Evolutionary conservation across 2,113 vertebrate species (phyloP), one percentile per base, ranked within the genome.

Genomic region (Trichechus manatus): DNA sequence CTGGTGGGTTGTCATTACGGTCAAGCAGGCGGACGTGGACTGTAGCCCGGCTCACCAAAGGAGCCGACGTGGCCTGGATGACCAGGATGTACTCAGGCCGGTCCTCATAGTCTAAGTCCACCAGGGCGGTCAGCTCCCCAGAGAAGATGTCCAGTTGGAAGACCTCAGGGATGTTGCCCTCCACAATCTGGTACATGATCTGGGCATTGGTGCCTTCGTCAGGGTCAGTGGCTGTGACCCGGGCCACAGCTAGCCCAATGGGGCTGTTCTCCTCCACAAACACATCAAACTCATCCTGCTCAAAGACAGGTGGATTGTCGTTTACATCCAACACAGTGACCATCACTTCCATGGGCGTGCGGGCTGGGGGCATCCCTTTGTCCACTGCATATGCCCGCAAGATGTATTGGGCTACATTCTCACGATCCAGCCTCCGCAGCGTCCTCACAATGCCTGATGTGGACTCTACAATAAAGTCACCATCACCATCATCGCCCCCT

Each of bases 111-210:
- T 99, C 99, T 95, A 99, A 97, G 96, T 99, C 99, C 50, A 99
- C 99, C 84, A 99, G 96, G 0, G 99, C 99, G 0, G 99, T 99
- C 94, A 99, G 98, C 97, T 99, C 99, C 2, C 99, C 99, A 0
- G 99, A 99, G 98, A 99, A 99, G 97, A 99, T 99, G 93, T 99
- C 99, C 88, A 99, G 97, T 97, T 99, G 99, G 97, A 99, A 99
- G 87, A 99, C 99, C 97, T 99, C 99, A 0, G 99, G 99, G 95
- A 99, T 99, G 98, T 99, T 99, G 25, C 99, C 99, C 92, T 99
- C 99, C 64, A 99, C 99, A 0, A 99, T 99, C 97, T 99, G 99
- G 97, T 99, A 99, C 99, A 99, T 99, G 95, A 99, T 99, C 97
- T 99, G 99, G 2, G 99, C 99, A 1, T 99, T 99, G 89, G 99